Evolutionary conservation across 1,140 invertebrate genomes (phyloP), one percentile per base, ranked within the genome.

Genomic region (Drosophila asahinai): DNA sequence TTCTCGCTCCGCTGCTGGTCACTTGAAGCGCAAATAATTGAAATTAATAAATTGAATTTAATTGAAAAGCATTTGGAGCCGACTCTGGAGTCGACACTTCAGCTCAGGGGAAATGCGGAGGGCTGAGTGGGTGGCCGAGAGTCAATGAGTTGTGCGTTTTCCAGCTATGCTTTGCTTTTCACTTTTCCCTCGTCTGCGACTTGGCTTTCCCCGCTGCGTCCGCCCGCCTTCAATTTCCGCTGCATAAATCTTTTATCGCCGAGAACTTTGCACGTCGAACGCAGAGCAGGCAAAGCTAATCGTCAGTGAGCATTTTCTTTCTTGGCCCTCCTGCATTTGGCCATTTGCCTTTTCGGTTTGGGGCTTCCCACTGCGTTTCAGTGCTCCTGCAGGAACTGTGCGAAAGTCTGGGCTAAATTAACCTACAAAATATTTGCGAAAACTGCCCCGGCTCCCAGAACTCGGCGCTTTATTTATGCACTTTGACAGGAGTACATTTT

Each of bases 31-130:
- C 86, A 75, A 81, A 84, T 87, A 89, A 87, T 87, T 87, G 81
- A 87, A 89, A 87, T 87, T 87, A 87, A 87, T 87, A 87, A 87
- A 87, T 87, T 87, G 81, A 87, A 89, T 87, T 89, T 87, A 87
- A 87, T 87, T 87, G 86, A 87, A 89, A 78, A 81, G 83, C 83
- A 79, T 75, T 84, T 68, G 38, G 64, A 70, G 61, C 52, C 72
- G 79, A 51, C 77, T 80, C 58, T 25, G 47, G 22, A 49, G 54
- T 59, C 43, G 52, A 61, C 80, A 63, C 81, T 73, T 77, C 64
- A 73, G 63, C 33, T 43, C 22, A 25, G 57, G 14, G 30, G 8
- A 22, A 59, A 61, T 42, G 48, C 7, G 8, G 14, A 9, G n/a
- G 14, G 9, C 61, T 42, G 57, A 62, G 55, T 25, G 12, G 30